These are phyloP conservation scores for Galeruca laticollis DNA, from an alignment of 2,888 invertebrate species.

Conservation along the genomic window DNA sequence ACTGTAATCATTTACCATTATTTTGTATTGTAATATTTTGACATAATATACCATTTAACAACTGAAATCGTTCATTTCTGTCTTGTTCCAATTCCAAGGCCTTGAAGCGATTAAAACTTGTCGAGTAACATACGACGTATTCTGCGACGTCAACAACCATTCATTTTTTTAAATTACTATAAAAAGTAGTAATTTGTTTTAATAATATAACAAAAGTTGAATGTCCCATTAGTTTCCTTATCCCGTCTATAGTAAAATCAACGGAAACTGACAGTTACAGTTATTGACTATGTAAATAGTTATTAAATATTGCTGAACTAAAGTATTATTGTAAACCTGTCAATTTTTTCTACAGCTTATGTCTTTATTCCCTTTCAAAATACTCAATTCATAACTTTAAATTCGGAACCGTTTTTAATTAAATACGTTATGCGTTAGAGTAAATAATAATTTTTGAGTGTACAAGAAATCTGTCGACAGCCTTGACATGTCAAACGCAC, in stretches of 20 bases:
- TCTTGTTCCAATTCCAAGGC: not conserved
- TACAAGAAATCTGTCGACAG: no score
- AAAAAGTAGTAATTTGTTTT: not conserved
- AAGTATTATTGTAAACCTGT: no score
- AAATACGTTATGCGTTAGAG: no score
- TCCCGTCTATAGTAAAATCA: not conserved
- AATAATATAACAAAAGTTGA: not conserved
- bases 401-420: no score
- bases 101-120: not conserved
- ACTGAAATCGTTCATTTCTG: not conserved
- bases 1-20: not conserved
- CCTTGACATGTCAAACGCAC: no score
- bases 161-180: not conserved
- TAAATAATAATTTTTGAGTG: no score
- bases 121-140: not conserved
- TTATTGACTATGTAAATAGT: no score
- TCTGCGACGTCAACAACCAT: not conserved
- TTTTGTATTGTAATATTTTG: not conserved
- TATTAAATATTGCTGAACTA: no score
- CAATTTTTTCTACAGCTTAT: no score
- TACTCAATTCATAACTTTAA: no score
- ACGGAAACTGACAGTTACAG: slow-evolving; percentile 1
- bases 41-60: not conserved
- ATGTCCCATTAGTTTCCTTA: not conserved
- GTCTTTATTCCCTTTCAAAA: no score